phyloP scores from a whole-genome alignment of 1,140 invertebrate genomes.

The Trichogramma pretiosum region DNA sequence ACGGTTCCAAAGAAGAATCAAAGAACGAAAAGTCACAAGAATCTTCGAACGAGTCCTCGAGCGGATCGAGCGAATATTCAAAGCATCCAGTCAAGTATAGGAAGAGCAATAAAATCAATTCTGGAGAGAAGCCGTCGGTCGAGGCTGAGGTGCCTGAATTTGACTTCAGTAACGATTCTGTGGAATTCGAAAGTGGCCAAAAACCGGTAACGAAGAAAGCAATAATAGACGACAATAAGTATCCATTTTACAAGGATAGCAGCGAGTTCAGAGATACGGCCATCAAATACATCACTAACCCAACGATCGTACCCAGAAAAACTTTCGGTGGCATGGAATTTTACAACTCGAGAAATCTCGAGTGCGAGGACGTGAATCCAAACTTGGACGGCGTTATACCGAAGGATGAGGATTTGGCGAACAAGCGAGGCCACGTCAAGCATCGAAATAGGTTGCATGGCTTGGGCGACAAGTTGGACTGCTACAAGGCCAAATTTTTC shows the following conservation, averaged over 20 bases:
- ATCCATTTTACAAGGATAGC: conserved; percentile 41
- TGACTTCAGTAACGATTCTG: conserved; percentile 24
- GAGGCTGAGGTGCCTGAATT: conserved; percentile 33
- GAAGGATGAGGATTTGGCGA: conserved; percentile 29
- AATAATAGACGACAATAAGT: conserved; percentile 35
- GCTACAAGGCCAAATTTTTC: conserved; percentile 64
- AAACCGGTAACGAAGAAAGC: conserved; percentile 14
- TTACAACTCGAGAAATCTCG: conserved; percentile 42
- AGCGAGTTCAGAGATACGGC: conserved; percentile 30
- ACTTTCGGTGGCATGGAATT: conserved; percentile 48
- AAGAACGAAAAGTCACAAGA: not conserved
- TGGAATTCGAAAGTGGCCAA: conserved; percentile 21
- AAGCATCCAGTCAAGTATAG: no score
- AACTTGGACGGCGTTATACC: conserved; percentile 36
- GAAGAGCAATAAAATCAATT: conserved; percentile 7
- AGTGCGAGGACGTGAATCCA: conserved; percentile 40
- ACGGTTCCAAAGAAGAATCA: not conserved
- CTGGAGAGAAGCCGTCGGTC: conserved; percentile 17
- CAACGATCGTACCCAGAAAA: conserved; percentile 40
- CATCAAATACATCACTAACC: conserved; percentile 43
- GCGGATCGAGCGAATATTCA: conserved; percentile 12
- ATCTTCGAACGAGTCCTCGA: conserved; percentile 4
- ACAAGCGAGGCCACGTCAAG: conserved; percentile 29
- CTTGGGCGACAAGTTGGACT: conserved; percentile 64
- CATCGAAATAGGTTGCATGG: conserved; percentile 42